Base-by-base conservation (phyloP, 1,140 invertebrate genomes). In the Aphaenogaster floridana region DNA sequence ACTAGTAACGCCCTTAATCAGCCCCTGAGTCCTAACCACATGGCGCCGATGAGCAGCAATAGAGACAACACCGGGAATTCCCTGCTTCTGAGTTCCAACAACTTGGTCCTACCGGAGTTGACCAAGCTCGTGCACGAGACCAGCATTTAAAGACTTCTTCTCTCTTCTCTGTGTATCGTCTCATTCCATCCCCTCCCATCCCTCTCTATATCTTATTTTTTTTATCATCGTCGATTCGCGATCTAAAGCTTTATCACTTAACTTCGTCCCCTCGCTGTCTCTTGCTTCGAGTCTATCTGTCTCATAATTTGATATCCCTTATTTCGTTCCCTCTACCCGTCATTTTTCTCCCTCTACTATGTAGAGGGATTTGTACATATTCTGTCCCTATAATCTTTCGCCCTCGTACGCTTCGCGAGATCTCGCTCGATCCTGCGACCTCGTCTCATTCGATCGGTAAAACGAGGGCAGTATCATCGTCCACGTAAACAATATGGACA, bases 71-170 rank as follows among this genome's bases (percentile, higher is more conserved):
- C 91, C 87, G 93, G 92, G 89, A 96, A 94, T 94, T 94, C 95
- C 90, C 91, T 94, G 89, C 95, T 94, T 92, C 94, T 93, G 88
- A 95, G 93, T 79, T 95, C 95, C 91, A 95, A 94, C 89, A 95
- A 96, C 92, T 91, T 94, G 83, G 94, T 94, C 89, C 92, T 96
- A 78, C 96, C 96, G 91, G 97, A 97, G 91, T 94, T 97, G 93
- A 96, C 96, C 76, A 97, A 97, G 95, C 96, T 97, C 93, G 96
- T 97, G 93, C 97, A 97, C 95, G 97, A 97, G 93, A 97, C 97
- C 89, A 97, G 97, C 94, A 97, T 97, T 91, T 97, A 96, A 96
- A 90, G 74, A 76, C 3, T 61, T 34, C 36, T 71, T 72, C 21
- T 61, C 13, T 71, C 17, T 74, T 74, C 52, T 57, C 8, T 64